A percentile compares a stretch with the other conserved stretches of the same genome.
These are phyloP conservation scores for Aurelia sp. DNA, from an alignment of 30 jellyfish, hydroid and myxozoan genomes.

Conservation along the genomic window DNA sequence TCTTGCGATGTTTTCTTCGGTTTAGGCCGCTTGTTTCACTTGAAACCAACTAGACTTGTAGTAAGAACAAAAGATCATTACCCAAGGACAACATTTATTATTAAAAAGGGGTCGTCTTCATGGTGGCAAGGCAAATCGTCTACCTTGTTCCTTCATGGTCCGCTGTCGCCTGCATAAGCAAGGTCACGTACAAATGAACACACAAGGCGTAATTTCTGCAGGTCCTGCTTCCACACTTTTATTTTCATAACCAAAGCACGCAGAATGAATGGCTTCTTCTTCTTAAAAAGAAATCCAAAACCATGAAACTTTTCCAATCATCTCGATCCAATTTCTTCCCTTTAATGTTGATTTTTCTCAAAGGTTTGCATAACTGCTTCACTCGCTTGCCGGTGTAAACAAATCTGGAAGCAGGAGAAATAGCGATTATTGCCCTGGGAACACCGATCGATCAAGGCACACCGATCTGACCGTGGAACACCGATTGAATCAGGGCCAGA, in stretches of 20 bases:
- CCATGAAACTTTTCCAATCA: too few relatives aligned
- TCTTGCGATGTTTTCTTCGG: background rate
- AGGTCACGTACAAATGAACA: slow-evolving; percentile 77
- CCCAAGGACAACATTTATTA: slow-evolving; percentile 54
- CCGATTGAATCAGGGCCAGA: too few relatives aligned
- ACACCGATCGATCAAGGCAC: too few relatives aligned
- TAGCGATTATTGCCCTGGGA: too few relatives aligned
- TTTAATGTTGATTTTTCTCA: background rate
- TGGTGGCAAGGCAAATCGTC: slow-evolving; percentile 74
- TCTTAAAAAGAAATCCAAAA: too few relatives aligned
- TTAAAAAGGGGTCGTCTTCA: slow-evolving; percentile 56
- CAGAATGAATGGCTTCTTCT: too few relatives aligned
- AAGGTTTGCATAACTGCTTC: background rate
- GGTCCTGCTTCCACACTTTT: slow-evolving; percentile 33
- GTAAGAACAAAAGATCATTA: slow-evolving; percentile 43
- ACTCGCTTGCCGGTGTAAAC: background rate
- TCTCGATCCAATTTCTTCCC: background rate
- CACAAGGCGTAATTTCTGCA: slow-evolving; percentile 51
- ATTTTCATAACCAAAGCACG: background rate
- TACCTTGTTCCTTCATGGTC: slow-evolving; percentile 71
- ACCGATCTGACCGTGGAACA: too few relatives aligned
- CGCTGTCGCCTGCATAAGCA: slow-evolving; percentile 72
- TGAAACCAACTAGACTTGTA: slow-evolving; percentile 38
- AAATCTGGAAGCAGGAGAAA: background rate
- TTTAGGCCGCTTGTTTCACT: slow-evolving; percentile 3